Percentiles rank a stretch among this genome's conserved stretches.
These are phyloP conservation scores for Anoplolepis gracilipes DNA, from an alignment of 1,140 invertebrate species.

Conservation along the genomic window DNA sequence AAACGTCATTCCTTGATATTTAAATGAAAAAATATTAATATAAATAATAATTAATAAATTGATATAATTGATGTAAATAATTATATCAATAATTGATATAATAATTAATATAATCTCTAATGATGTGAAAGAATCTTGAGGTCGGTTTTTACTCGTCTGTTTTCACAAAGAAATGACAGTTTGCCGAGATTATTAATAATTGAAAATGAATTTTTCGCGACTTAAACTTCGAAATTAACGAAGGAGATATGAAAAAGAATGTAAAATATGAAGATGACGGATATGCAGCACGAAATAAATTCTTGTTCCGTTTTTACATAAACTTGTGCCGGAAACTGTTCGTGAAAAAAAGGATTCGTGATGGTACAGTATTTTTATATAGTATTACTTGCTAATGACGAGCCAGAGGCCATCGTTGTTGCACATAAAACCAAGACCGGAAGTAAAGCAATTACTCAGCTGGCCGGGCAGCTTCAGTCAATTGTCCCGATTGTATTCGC, in stretches of 20 bases:
- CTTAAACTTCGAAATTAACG: too few relatives aligned
- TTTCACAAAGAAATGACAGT: too few relatives aligned
- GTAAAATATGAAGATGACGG: not conserved
- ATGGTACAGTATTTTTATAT: conserved; percentile 24
- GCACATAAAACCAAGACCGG: conserved; percentile 75
- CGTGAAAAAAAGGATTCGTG: conserved; percentile 5
- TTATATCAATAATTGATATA: too few relatives aligned
- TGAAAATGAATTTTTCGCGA: too few relatives aligned
- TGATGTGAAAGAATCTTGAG: too few relatives aligned
- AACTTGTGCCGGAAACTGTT: too few relatives aligned
- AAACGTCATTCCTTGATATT: not conserved
- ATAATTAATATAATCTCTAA: too few relatives aligned
- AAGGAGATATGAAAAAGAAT: not conserved
- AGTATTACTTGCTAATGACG: conserved; percentile 45
- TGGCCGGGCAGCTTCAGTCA: conserved; percentile 62
- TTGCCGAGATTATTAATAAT: too few relatives aligned
- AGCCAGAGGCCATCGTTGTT: conserved; percentile 2
- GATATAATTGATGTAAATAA: too few relatives aligned
- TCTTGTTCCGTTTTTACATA: not conserved
- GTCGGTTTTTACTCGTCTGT: too few relatives aligned
- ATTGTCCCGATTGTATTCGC: conserved; percentile 70
- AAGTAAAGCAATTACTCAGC: conserved; percentile 78
- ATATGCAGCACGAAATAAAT: not conserved
- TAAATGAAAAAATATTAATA: too few relatives aligned
- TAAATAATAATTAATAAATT: too few relatives aligned